Evolutionary conservation across 2,888 invertebrate species (phyloP).

Genomic region (Onchidella celtica): DNA sequence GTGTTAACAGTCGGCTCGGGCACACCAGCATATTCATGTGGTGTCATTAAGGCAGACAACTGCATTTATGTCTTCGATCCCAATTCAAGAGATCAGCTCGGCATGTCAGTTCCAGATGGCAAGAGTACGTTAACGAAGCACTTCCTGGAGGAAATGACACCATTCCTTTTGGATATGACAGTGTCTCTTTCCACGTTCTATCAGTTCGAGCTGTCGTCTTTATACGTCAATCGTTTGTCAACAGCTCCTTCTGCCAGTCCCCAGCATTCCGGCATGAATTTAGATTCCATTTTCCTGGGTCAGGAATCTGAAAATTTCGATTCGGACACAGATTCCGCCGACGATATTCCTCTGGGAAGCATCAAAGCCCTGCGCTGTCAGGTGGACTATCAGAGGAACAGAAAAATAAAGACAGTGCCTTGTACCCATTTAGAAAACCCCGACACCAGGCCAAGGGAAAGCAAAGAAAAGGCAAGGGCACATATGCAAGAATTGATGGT

Average conservation of each 20-base stretch:
- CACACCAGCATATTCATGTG: background rate
- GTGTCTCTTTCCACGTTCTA: background rate
- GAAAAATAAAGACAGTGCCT: no score
- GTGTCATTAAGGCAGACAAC: background rate
- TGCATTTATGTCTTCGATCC: background rate
- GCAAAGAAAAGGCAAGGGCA: background rate
- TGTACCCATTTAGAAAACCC: no score
- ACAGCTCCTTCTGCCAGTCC: background rate
- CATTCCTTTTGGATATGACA: background rate
- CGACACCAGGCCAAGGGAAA: no score
- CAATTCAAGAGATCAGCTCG: background rate
- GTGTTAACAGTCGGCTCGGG: background rate
- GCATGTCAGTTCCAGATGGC: background rate
- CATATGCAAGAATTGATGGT: background rate
- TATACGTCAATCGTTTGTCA: background rate
- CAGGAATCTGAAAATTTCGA: background rate
- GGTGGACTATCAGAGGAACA: background rate
- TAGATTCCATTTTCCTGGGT: background rate
- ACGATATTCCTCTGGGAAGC: background rate
- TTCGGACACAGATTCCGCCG: background rate
- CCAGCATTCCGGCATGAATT: background rate
- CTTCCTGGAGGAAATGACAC: background rate
- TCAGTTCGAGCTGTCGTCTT: background rate
- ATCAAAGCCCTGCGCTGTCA: background rate
- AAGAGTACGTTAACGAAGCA: background rate